These are phyloP conservation scores for Agrotis clavis DNA, from an alignment of 2,888 invertebrate genomes.

Conservation along the genomic window DNA sequence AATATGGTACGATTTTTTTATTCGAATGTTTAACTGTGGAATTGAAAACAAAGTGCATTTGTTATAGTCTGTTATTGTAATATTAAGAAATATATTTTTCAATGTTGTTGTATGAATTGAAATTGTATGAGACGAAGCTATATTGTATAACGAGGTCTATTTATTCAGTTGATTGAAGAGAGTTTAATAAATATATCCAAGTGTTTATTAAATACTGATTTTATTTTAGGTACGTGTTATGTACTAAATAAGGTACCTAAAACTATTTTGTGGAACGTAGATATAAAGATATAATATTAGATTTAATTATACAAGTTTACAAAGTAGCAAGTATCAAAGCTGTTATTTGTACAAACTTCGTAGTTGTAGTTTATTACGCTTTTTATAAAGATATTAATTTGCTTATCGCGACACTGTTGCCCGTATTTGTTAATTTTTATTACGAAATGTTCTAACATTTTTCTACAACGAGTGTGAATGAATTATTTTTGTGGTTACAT, in stretches of 20 bases:
- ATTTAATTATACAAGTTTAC: conserved; percentile 66
- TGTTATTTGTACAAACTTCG: conserved; percentile 68
- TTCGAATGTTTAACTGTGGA: conserved; percentile 73
- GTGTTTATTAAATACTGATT: conserved; percentile 68
- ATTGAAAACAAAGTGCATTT: conserved; percentile 86
- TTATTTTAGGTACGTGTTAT: conserved; percentile 61
- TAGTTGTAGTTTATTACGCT: conserved; percentile 68
- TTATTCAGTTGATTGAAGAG: conserved; percentile 76
- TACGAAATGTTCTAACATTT: conserved; percentile 50
- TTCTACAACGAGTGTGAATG: conserved; percentile 64
- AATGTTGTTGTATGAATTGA: conserved; percentile 73
- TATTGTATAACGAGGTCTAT: conserved; percentile 73
- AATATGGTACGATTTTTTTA: conserved; percentile 65
- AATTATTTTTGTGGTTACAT: conserved; percentile 75
- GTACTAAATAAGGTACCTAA: conserved; percentile 49
- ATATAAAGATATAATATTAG: conserved; percentile 43
- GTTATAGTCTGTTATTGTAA: conserved; percentile 76
- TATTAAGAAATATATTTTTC: conserved; percentile 77
- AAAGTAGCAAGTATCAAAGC: conserved; percentile 61
- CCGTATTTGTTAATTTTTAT: conserved; percentile 51
- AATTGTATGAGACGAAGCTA: conserved; percentile 57
- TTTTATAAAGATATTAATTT: conserved; percentile 67
- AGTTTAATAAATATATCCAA: conserved; percentile 63
- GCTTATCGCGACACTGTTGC: conserved; percentile 50
- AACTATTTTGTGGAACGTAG: conserved; percentile 61